Conservation (phyloP, 2,113 vertebrate species). For the Sminthopsis crassicaudata region DNA sequence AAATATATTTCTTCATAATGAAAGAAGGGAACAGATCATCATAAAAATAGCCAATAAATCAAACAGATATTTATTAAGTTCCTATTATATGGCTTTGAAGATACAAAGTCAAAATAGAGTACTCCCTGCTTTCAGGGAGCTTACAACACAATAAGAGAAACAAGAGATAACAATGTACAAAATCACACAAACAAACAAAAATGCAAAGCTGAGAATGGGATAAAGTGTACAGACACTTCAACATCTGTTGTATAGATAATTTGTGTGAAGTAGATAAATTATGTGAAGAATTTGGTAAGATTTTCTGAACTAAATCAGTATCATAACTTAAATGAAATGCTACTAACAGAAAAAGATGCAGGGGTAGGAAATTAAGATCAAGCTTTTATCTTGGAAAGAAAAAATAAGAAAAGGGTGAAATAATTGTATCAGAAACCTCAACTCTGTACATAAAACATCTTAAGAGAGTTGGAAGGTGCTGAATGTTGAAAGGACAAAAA, state of each 20-base stretch:
- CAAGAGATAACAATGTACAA: background rate
- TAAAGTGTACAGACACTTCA: background rate
- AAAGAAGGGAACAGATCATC: background rate
- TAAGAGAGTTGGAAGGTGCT: background rate
- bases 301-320: background rate
- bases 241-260: background rate
- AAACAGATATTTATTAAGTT: background rate
- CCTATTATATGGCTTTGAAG: background rate
- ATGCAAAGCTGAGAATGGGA: background rate
- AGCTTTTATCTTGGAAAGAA: background rate
- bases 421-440: background rate
- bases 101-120: background rate
- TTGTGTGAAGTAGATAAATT: background rate
- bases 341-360: background rate
- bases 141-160: background rate
- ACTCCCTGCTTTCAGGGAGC: background rate
- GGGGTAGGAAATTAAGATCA: background rate
- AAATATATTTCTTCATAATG: background rate
- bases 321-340: background rate
- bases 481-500: background rate
- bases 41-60: background rate
- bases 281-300: background rate
- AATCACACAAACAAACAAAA: background rate
- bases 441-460: background rate
- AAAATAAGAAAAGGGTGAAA: background rate